These are phyloP conservation scores for Potamilus streckersoni DNA, from an alignment of 1,140 invertebrate genomes.

Conservation along the genomic window DNA sequence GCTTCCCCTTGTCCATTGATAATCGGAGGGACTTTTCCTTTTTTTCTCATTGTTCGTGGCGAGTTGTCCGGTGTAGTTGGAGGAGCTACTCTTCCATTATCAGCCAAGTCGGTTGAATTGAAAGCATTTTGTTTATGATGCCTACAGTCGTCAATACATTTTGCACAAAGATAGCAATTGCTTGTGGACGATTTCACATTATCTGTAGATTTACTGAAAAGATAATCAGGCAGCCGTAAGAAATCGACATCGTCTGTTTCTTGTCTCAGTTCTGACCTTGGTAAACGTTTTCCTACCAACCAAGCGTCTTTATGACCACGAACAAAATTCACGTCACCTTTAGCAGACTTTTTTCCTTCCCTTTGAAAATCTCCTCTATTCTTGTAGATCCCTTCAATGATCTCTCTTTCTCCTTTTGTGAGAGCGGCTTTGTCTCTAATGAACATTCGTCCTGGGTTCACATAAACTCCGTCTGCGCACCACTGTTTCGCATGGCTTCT, in stretches of 20 bases:
- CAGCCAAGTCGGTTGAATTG: neutral
- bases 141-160: slow-evolving; percentile 7
- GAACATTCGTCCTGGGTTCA: slow-evolving; percentile 56
- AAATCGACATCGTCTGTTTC: slow-evolving; percentile 18
- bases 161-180: slow-evolving; percentile 19
- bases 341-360: slow-evolving; percentile 4
- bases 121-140: neutral
- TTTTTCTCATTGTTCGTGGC: slow-evolving; percentile 5
- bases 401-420: slow-evolving; percentile 61
- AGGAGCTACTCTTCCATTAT: slow-evolving; percentile 26
- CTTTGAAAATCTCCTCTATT: slow-evolving; percentile 49
- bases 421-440: slow-evolving; percentile 53
- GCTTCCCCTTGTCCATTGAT: slow-evolving; percentile 13
- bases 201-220: slow-evolving; percentile 23
- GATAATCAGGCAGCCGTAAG: slow-evolving; percentile 21
- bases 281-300: slow-evolving; percentile 45
- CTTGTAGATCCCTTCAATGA: slow-evolving; percentile 59
- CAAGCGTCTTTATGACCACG: slow-evolving; percentile 59
- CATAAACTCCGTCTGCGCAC: slow-evolving; percentile 24
- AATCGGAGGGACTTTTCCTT: slow-evolving; percentile 11
- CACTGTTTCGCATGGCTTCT: slow-evolving; percentile 17
- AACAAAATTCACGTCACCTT: slow-evolving; percentile 18
- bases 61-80: slow-evolving; percentile 25
- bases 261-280: slow-evolving; percentile 1
- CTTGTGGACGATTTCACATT: slow-evolving; percentile 3